Evolutionary conservation across 2,113 vertebrate genomes (phyloP).

Genomic region (Plecotus auritus): DNA sequence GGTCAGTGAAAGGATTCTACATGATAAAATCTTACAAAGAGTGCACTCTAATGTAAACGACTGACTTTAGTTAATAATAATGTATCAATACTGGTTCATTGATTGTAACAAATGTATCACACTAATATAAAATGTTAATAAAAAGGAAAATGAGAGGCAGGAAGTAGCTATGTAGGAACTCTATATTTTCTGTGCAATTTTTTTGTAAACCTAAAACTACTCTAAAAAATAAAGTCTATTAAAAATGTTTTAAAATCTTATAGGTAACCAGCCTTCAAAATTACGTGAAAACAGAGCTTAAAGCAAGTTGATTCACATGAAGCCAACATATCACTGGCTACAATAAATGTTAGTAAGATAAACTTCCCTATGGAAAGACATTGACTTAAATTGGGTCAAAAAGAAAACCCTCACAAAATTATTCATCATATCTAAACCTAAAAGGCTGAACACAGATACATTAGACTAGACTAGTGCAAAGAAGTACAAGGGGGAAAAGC

Average conservation of each 20-base stretch:
- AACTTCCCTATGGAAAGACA: background rate
- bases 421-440: background rate
- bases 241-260: background rate
- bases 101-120: background rate
- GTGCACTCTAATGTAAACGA: background rate
- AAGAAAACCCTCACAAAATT: background rate
- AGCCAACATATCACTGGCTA: background rate
- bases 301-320: background rate
- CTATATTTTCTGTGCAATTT: background rate
- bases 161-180: background rate
- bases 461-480: background rate
- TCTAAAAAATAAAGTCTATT: background rate
- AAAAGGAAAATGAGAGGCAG: background rate
- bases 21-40: background rate
- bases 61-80: background rate
- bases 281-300: background rate
- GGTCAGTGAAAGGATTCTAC: background rate
- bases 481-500: background rate
- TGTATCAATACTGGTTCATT: background rate
- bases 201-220: conserved; percentile 19
- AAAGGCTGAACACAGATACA: background rate
- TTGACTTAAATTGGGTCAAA: background rate
- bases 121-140: background rate
- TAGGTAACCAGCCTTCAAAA: background rate
- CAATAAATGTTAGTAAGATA: background rate